Evolutionary conservation across 2,113 vertebrate species (phyloP), one percentile per base, ranked within the genome.

Genomic region (Otis tarda): DNA sequence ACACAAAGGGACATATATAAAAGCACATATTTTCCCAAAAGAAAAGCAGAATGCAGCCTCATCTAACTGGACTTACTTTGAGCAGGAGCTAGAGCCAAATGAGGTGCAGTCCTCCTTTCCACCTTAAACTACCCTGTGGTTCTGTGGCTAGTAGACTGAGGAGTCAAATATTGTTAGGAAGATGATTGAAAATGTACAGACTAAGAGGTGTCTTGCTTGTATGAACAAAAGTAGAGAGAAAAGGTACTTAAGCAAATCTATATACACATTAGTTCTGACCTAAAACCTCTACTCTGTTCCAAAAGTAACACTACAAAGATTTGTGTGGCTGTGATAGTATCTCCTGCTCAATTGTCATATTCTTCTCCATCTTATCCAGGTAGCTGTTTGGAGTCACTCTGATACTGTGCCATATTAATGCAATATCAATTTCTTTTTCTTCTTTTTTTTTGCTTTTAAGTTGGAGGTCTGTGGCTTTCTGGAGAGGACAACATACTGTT

Each of bases 1-100:
- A 33, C 25, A 23, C 18, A 23, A 56, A 30, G 12, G 8, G 7
- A 5, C 10, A 17, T 45, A 27, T 7, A 2, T 0, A 1, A 47
- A 11, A 86, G 33, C 31, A 63, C 9, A 60, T 30, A 13, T 65
- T 56, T 59, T 37, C 24, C 55, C 16, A 53, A 43, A 55, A 71
- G 13, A 18, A 71, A 88, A 65, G 13, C 9, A 55, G n/a, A 55
- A 25, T 55, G 60, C 22, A 65, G 24, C 20, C 22, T 60, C 12
- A 35, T 24, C 25, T 49, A 73, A 15, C 25, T n/a, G 31, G 21
- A 41, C 13, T 31, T 55, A 10, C 12, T 79, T 35, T 21, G 30
- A 79, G 53, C 37, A 49, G 19, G 28, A 69, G 3, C 6, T 10
- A 52, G 13, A 20, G 27, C 14, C 21, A 17, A 50, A 52, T 21